Percentiles rank a stretch among this genome's conserved stretches.
Evolutionary conservation across 2,113 vertebrate species (phyloP).

Genomic region (Haliaeetus leucogaster): DNA sequence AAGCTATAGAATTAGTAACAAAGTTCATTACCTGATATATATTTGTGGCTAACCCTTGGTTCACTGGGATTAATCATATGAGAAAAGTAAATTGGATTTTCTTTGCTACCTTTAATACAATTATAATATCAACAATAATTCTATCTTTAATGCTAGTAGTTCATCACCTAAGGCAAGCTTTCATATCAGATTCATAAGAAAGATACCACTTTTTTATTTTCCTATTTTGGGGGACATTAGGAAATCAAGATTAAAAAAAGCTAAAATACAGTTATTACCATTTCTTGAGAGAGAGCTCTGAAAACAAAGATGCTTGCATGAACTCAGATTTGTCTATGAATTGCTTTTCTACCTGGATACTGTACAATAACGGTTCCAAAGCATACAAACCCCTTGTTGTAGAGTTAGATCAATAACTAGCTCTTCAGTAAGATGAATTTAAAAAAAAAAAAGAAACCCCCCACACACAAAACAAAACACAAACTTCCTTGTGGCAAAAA

Average conservation of each 20-base stretch:
- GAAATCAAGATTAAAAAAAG: neutral
- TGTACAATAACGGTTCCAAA: neutral
- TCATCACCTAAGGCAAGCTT: neutral
- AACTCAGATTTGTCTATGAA: neutral
- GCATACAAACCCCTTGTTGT: neutral
- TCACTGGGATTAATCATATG: neutral
- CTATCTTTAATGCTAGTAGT: neutral
- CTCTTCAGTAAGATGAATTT: neutral
- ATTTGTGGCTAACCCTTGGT: neutral
- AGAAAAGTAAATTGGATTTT: neutral
- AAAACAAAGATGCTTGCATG: neutral
- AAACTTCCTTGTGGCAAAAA: neutral
- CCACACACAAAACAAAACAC: neutral
- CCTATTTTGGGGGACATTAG: neutral
- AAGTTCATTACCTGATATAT: neutral
- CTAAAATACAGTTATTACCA: neutral
- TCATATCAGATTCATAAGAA: neutral
- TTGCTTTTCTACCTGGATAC: neutral
- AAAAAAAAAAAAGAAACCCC: too few relatives aligned
- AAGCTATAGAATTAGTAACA: neutral
- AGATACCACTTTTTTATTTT: neutral
- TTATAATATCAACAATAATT: neutral
- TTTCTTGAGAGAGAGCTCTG: neutral
- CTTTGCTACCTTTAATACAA: neutral
- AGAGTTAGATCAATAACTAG: neutral